These are phyloP conservation scores for Bellardia bayeri DNA, from an alignment of 2,888 invertebrate genomes.

Conservation along the genomic window DNA sequence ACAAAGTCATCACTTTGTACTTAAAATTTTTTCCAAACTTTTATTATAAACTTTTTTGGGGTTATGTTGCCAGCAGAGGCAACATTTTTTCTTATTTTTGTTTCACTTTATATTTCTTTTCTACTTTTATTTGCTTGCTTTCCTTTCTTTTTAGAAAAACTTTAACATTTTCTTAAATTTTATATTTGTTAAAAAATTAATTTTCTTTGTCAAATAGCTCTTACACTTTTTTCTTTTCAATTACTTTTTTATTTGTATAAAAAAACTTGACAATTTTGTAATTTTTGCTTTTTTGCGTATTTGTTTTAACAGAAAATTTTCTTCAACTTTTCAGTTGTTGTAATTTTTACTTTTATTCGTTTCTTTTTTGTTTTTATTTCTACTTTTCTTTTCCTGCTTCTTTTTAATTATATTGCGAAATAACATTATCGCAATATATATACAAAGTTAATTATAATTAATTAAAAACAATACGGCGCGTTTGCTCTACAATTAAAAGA, in stretches of 20 bases:
- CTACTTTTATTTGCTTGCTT: constrained; percentile 11
- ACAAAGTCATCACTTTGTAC: constrained; percentile 43
- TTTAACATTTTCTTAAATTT: no score
- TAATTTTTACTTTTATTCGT: constrained; percentile 34
- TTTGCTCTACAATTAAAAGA: constrained; percentile 37
- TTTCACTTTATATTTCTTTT: neutral
- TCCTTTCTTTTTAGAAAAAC: constrained; percentile 3
- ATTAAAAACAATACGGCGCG: constrained; percentile 45
- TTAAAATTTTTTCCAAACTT: constrained; percentile 25
- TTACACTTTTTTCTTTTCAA: constrained; percentile 11
- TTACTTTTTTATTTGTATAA: constrained; percentile 21
- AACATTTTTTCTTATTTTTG: constrained; percentile 17
- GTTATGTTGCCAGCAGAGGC: constrained; percentile 52
- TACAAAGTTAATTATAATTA: constrained; percentile 64
- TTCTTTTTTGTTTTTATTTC: constrained; percentile 1
- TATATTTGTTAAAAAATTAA: constrained; percentile 5
- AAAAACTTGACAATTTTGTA: constrained; percentile 27
- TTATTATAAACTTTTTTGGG: constrained; percentile 55
- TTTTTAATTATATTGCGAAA: constrained; percentile 65
- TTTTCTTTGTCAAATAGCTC: neutral
- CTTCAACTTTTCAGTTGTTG: constrained; percentile 9
- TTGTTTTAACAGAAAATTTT: constrained; percentile 48
- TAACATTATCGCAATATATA: constrained; percentile 55
- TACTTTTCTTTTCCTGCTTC: constrained; percentile 49
- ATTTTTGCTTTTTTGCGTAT: constrained; percentile 64